Base-by-base conservation (phyloP, 2,888 invertebrate species). In the Conistra vaccinii region DNA sequence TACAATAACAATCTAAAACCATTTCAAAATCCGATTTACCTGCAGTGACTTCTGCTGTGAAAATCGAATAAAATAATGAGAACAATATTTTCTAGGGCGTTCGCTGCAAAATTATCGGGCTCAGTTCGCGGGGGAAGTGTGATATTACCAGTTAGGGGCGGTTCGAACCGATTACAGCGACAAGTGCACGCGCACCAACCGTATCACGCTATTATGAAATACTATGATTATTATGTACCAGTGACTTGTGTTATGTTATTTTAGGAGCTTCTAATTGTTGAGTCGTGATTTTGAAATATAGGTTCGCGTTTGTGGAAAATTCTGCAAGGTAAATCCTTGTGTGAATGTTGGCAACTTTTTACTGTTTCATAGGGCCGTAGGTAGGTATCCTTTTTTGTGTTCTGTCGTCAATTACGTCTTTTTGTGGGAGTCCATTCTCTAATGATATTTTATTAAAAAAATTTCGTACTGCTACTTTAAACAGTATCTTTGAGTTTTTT, bases 121-220 rank as follows among this genome's bases (percentile, higher is more conserved):
- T 73, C 82, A 85, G 89, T 88, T 84, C 77, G 87, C 85, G 75
- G 76, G 73, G 86, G 83, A 90, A 92, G 92, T 91, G 93, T 90
- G 91, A 92, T 90, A 90, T 91, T 92, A 91, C 90, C 84, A 86
- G 89, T 79, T 86, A 81, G 80, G 90, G 92, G 93, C 91, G 92
- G 91, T 76, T 80, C 88, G 45, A 72, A 79, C 83, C 86, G 87
- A 88, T 89, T 89, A 91, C 82, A 76, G 86, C 83, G 88, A 88
- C 89, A 87, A 88, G 87, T 88, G 87, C 90, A 91, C 85, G 85
- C 85, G 87, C 87, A 85, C 79, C 66, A 32, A 69, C 71, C 70
- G 61, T 74, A 69, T 70, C 84, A 86, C 89, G 88, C 85, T 62
- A 88, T 61, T 84, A 68, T 84, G 86, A 82, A 81, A 84, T 84